Conservation (phyloP, 92 coral and sea anemone genomes). For the Micromussa lordhowensis region DNA sequence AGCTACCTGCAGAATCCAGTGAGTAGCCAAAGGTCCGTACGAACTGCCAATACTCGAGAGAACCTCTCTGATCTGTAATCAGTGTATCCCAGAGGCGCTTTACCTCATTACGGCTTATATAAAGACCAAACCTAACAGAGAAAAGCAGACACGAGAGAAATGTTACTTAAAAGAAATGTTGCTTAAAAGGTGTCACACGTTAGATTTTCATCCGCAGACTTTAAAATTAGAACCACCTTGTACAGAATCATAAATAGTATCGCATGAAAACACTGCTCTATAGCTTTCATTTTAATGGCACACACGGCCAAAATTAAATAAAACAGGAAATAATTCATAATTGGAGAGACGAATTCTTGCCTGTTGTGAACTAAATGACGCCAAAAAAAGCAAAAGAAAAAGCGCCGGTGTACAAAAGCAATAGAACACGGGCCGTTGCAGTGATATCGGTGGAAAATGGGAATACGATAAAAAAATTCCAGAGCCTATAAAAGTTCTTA, state of each 20-base stretch:
- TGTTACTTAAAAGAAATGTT: not conserved
- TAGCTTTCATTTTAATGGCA: not conserved
- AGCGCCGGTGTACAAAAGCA: not conserved
- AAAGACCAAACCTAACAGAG: constrained; percentile 80
- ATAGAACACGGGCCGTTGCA: not conserved
- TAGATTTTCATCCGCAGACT: not conserved
- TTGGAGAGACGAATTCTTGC: not conserved
- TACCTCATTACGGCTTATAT: constrained; percentile 81
- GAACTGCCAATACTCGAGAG: constrained; percentile 91
- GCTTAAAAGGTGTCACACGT: not conserved
- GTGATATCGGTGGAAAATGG: not conserved
- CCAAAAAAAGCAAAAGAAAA: not conserved
- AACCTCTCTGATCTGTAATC: constrained; percentile 89
- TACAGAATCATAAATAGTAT: not conserved
- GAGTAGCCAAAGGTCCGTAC: constrained; percentile 92
- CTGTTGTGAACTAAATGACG: not conserved
- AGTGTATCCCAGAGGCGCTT: constrained; percentile 96
- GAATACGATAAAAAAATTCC: not conserved
- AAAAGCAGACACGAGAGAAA: not conserved
- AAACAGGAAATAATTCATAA: not conserved
- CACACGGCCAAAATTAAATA: not conserved
- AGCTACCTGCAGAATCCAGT: constrained; percentile 82
- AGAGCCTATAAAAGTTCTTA: not conserved
- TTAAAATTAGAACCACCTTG: not conserved
- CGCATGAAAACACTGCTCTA: not conserved